Evolutionary conservation across 1,140 invertebrate species (phyloP).

Genomic region (Drosophila grimshawi): DNA sequence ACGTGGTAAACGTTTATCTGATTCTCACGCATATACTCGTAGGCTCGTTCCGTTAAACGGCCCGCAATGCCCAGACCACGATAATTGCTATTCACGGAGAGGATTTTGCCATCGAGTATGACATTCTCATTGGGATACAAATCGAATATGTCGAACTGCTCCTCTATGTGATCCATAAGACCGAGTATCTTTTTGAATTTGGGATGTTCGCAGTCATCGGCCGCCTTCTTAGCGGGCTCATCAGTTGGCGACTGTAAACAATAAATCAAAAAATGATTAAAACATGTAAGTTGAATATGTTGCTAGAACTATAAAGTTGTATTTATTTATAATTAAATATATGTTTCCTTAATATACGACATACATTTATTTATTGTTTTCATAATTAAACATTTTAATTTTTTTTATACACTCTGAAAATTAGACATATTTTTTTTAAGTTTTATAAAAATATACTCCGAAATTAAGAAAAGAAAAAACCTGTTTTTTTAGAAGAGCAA

Average conservation of each 20-base stretch:
- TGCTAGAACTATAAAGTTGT: too few relatives aligned
- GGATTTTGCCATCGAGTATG: slow-evolving; percentile 87
- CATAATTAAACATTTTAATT: too few relatives aligned
- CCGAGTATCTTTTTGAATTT: slow-evolving; percentile 87
- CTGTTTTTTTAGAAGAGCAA: too few relatives aligned
- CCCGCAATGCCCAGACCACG: slow-evolving; percentile 88
- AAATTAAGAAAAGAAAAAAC: too few relatives aligned
- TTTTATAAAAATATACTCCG: too few relatives aligned
- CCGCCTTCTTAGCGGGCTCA: slow-evolving; percentile 44
- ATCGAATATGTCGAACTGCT: slow-evolving; percentile 85
- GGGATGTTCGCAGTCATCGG: slow-evolving; percentile 85
- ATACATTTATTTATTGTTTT: too few relatives aligned
- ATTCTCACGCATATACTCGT: slow-evolving; percentile 76
- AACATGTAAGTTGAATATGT: not conserved
- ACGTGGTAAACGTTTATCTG: slow-evolving; percentile 82
- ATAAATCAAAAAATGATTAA: not conserved
- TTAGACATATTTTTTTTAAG: too few relatives aligned
- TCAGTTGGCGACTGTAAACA: slow-evolving; percentile 29
- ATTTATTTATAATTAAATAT: too few relatives aligned
- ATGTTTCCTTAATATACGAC: too few relatives aligned
- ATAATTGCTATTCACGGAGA: slow-evolving; percentile 87
- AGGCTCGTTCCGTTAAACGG: slow-evolving; percentile 86
- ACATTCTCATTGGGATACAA: slow-evolving; percentile 86
- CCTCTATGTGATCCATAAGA: slow-evolving; percentile 86
- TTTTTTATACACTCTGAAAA: too few relatives aligned